Evolutionary conservation across 2,113 vertebrate genomes (phyloP), one percentile per base, ranked within the genome.

Genomic region (Brachyistius frenatus): DNA sequence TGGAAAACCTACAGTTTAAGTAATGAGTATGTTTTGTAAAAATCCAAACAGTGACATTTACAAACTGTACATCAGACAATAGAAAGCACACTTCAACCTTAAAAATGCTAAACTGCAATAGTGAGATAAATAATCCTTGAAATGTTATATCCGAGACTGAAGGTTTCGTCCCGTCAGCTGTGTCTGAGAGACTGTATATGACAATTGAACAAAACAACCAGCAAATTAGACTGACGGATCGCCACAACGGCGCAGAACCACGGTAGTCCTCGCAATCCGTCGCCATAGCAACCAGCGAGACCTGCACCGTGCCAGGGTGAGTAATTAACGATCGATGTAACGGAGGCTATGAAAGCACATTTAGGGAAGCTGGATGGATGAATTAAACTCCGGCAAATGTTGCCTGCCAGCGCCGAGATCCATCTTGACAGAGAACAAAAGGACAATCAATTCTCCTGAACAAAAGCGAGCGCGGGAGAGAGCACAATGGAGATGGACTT

Each of bases 321-420:
- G 80, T 87, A 92, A 93, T 94, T 94, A 91, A 91, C 86, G 86
- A 82, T 44, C 72, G 78, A 56, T 87, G 86, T 73, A 91, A 91
- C 78, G 15, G 83, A 79, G 75, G 84, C 87, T 86, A 88, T 86
- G 83, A 93, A 92, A 91, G 89, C 89, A 87, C 86, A 76, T 93
- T 92, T 92, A 91, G 84, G 23, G 84, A 86, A 88, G 88, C 80
- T 64, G 80, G 65, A 66, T 66, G 87, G 72, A 36, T 53, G 88
- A 92, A 87, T 87, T 58, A 85, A 88, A 84, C 68, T 77, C 70
- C 78, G 55, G 31, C 76, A 76, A 90, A 76, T 77, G 62, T 67
- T 80, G 86, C 64, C 86, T 84, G 86, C 76, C 86, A 91, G 91
- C 53, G 10, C 56, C 39, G 84, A 66, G 62, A 94, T 93, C 84